These are phyloP conservation scores for Furcifer pardalis DNA, from an alignment of 2,797 vertebrate species.

Conservation along the genomic window DNA sequence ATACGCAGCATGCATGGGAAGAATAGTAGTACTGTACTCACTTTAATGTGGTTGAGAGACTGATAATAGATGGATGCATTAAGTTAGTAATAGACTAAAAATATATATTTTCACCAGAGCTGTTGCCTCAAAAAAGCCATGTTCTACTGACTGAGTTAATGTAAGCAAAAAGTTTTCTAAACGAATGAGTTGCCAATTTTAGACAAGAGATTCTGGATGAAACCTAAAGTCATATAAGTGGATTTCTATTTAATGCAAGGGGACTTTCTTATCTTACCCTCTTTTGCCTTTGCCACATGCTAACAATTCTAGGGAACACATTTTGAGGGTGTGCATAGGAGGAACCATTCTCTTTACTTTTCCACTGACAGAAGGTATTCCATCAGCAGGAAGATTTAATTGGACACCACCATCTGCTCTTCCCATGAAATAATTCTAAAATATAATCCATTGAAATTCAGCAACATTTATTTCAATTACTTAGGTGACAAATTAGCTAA, in stretches of 20 bases:
- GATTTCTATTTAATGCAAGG: background rate
- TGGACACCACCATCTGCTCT: background rate
- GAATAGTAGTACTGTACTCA: background rate
- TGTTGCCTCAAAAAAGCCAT: background rate
- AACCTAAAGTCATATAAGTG: background rate
- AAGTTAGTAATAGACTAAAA: background rate
- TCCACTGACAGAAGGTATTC: background rate
- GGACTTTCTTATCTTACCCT: background rate
- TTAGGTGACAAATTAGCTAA: background rate
- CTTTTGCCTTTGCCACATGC: background rate
- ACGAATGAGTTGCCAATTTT: background rate
- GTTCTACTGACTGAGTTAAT: too few relatives aligned
- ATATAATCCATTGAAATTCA: background rate
- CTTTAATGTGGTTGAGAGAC: background rate
- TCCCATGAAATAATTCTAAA: background rate
- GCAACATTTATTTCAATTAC: background rate
- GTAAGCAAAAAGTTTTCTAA: background rate
- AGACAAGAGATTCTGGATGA: background rate
- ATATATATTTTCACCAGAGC: background rate
- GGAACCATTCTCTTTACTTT: background rate
- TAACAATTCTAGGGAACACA: background rate
- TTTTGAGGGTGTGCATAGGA: background rate
- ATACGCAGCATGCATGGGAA: background rate
- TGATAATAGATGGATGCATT: background rate
- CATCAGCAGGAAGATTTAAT: background rate